Percentiles rank a stretch among this genome's conserved stretches.
Conservation (phyloP, 2,113 vertebrate genomes). For the Globicephala melas region DNA sequence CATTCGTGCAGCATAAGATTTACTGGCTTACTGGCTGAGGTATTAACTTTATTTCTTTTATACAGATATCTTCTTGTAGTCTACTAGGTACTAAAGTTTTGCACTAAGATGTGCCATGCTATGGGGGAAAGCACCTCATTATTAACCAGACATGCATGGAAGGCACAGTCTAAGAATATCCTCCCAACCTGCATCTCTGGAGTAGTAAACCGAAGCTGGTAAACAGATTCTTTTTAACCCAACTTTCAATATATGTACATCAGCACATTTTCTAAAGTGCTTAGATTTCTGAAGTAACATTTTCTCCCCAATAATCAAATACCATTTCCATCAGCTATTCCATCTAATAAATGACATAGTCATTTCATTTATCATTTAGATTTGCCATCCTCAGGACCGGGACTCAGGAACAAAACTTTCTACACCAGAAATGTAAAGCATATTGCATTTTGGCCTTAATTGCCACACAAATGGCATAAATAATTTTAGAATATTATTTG, state of each 20-base stretch:
- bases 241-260: not conserved
- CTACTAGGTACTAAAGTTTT: not conserved
- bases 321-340: not conserved
- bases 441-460: not conserved
- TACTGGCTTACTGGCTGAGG: not conserved
- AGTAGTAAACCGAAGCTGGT: not conserved
- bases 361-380: not conserved
- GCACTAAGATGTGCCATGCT: not conserved
- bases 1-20: not conserved
- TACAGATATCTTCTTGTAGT: not conserved
- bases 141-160: not conserved
- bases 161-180: not conserved
- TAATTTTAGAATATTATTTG: not conserved
- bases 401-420: not conserved
- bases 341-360: not conserved
- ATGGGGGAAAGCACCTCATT: not conserved
- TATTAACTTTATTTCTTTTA: not conserved
- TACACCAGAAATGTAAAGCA: not conserved
- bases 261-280: not conserved
- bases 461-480: not conserved
- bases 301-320: not conserved
- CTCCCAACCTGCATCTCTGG: not conserved
- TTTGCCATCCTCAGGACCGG: not conserved
- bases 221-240: not conserved
- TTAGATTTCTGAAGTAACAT: not conserved